Evolutionary conservation across 2,888 invertebrate species (phyloP).

Genomic region (Stenoptilia bipunctidactyla): DNA sequence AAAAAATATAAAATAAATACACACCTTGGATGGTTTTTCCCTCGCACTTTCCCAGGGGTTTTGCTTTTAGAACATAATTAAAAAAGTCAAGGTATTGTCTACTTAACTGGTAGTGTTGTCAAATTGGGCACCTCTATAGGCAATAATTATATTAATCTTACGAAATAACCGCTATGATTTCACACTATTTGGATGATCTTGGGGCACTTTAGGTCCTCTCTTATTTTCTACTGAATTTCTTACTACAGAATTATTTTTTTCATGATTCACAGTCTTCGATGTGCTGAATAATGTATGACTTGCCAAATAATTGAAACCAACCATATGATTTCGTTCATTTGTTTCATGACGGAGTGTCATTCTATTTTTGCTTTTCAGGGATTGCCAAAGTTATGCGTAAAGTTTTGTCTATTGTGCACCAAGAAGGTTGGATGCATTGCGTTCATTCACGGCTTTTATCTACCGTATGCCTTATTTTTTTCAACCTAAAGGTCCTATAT

Average conservation of each 20-base stretch:
- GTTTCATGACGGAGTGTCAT: conserved; percentile 47
- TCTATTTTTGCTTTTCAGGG: conserved; percentile 36
- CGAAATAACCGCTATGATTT: conserved; percentile 32
- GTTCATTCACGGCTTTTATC: conserved; percentile 5
- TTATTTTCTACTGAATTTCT: conserved; percentile 42
- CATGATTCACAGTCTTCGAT: conserved; percentile 40
- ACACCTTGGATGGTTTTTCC: conserved; percentile 7
- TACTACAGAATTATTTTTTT: conserved; percentile 34
- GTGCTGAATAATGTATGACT: conserved; percentile 50
- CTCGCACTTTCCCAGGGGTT: conserved; percentile 7
- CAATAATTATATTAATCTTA: conserved; percentile 34
- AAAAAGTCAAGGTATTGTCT: conserved; percentile 26
- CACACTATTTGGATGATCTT: conserved; percentile 33
- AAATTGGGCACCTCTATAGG: conserved; percentile 15
- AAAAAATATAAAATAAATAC: conserved; percentile 6
- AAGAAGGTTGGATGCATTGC: neutral
- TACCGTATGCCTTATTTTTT: too few species aligned
- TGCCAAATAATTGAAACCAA: conserved; percentile 59
- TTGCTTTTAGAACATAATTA: conserved; percentile 39
- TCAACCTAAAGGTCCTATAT: too few species aligned
- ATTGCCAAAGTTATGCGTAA: neutral
- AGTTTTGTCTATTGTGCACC: neutral
- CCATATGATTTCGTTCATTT: conserved; percentile 66
- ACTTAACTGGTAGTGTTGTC: conserved; percentile 29
- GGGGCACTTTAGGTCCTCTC: conserved; percentile 29